Evolutionary conservation across 2,888 invertebrate species (phyloP).

Genomic region (Stenoptilia bipunctidactyla): DNA sequence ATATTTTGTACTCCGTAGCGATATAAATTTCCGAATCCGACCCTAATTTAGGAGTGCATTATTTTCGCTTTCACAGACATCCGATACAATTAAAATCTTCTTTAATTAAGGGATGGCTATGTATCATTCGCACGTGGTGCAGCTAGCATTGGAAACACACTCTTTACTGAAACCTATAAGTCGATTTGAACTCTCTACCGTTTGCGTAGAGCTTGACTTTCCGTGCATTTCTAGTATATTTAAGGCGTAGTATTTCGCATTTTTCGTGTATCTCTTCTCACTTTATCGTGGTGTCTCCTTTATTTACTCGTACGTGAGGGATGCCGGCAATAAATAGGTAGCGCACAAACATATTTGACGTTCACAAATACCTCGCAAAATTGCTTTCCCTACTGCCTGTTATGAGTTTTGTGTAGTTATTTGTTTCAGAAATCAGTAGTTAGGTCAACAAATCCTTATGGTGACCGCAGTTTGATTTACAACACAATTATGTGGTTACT

Average conservation of each 20-base stretch:
- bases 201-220: constrained; percentile 32
- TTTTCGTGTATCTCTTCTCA: constrained; percentile 64
- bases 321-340: constrained; percentile 68
- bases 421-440: constrained; percentile 24
- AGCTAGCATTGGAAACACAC: constrained; percentile 58
- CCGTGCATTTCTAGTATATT: constrained; percentile 19
- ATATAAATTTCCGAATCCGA: constrained; percentile 59
- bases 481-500: not conserved
- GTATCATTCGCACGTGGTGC: constrained; percentile 73
- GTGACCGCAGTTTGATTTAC: not conserved
- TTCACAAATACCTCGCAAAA: constrained; percentile 64
- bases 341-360: constrained; percentile 67
- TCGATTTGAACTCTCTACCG: constrained; percentile 14
- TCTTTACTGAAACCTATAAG: constrained; percentile 21
- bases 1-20: constrained; percentile 48
- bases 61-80: constrained; percentile 71
- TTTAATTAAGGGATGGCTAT: constrained; percentile 71
- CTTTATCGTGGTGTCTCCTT: constrained; percentile 66
- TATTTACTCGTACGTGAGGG: constrained; percentile 69
- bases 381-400: constrained; percentile 63
- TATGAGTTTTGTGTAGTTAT: constrained; percentile 60
- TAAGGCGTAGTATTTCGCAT: constrained; percentile 38
- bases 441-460: not conserved
- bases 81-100: constrained; percentile 73
- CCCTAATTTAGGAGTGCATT: constrained; percentile 71